Base-by-base conservation (phyloP, 2,797 vertebrate genomes). In the Tinamus major region DNA sequence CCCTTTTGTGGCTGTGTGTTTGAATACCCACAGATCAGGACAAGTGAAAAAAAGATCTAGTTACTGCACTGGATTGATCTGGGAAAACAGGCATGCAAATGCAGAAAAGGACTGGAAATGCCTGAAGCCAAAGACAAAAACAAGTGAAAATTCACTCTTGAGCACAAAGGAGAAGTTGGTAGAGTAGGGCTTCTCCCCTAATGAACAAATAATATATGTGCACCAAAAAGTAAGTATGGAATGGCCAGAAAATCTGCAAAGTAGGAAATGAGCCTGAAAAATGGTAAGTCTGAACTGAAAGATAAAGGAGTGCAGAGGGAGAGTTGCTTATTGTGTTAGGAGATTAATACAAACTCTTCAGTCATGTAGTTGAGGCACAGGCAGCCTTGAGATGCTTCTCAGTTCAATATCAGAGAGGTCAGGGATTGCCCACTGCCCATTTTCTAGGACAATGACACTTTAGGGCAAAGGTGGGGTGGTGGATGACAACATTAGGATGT, bases 51-150 rank as follows among this genome's bases (percentile, higher is more conserved):
- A 55, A 26, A 51, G 24, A 51, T n/a, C 59, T 63, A 42, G 46
- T 55, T 81, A 41, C 68, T 74, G 79, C 79, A 93, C 75, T 87
- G 84, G 59, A 84, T 84, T 81, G 27, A 19, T 80, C 35, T 51
- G 55, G 59, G 41, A 81, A 76, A 59, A 0, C 10, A 1, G 88
- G 13, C 31, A 20, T 10, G 31, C 59, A 72, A 69, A 55, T 0
- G 0, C 3, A 71, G 44, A n/a, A 46, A 74, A 90, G 23, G 84
- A 13, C 56, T 67, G 61, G 56, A 49, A 37, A 37, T 63, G 68
- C 2, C 1, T 59, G 19, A 79, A 81, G 53, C 37, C 58, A 59
- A 46, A 79, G 18, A 14, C 7, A 29, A 68, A 87, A 61, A 10
- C 23, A 62, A 51, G 6, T 27, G 67, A 23, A 85, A 85, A 23